Evolutionary conservation across 2,113 vertebrate genomes (phyloP), one percentile per base, ranked within the genome.

Genomic region (Cinclus cinclus): DNA sequence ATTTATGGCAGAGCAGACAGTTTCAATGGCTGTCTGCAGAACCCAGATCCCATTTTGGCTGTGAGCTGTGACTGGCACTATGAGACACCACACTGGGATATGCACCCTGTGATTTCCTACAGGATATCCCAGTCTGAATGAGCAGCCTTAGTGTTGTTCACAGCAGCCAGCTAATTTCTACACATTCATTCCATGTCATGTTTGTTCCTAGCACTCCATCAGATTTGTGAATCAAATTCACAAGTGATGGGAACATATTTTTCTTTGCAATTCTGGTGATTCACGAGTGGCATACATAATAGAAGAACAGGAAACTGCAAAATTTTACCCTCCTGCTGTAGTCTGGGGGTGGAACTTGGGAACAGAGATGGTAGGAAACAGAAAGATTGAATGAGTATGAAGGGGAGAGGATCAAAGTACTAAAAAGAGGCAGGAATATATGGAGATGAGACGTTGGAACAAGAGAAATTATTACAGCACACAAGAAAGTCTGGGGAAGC

Each of bases 151-250:
- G 37, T 33, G 47, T 0, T 68, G 68, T 13, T 81, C 37, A 35
- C 25, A 47, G 60, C 27, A 75, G 68, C 83, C 74, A 75, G 49
- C 44, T 86, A 58, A 92, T 87, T 44, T 68, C 83, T 92, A 3
- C 68, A 17, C 13, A 84, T 67, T 96, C 89, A 75, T 75, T 87
- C 77, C 21, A 4, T 56, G 68, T 37, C 63, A 56, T 83, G 44
- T 88, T 83, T 95, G 69, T 87, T 88, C 75, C 75, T 80, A 58
- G 75, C 63, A 23, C 46, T 94, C 91, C 35, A 64, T 78, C 68
- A 46, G 68, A 92, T 92, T 88, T 95, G 94, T 91, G 86, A 95
- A 83, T 76, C 90, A 96, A 96, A 96, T 91, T 86, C 58, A 78
- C 73, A 89, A 84, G 94, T 95, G 76, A 90, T 60, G 46, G 62